Conservation (phyloP, 2,888 invertebrate genomes). For the Amblyteles armatorius region DNA sequence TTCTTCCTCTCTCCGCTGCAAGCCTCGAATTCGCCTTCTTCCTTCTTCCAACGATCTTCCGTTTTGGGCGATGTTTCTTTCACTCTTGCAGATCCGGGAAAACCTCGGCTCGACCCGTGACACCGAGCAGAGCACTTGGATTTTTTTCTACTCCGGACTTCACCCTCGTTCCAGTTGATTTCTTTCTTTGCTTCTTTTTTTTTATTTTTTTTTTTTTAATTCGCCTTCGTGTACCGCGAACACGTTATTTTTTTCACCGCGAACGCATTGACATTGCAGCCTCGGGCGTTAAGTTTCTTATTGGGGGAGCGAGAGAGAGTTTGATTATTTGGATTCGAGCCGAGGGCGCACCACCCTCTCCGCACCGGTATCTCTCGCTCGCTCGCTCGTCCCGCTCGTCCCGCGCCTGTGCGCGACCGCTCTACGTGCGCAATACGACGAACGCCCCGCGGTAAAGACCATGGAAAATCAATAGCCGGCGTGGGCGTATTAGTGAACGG, state of each 20-base stretch:
- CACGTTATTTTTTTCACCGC: not conserved
- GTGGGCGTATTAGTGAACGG: constrained; percentile 66
- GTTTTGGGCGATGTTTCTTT: not conserved
- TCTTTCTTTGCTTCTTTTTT: not conserved
- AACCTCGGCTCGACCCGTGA: too few species aligned
- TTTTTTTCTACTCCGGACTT: not conserved
- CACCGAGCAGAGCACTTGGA: too few species aligned
- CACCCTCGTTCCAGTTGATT: not conserved
- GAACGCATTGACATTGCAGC: constrained; percentile 46
- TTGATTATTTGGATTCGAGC: constrained; percentile 75
- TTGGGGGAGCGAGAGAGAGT: constrained; percentile 71
- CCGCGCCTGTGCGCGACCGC: constrained; percentile 74
- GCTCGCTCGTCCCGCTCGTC: constrained; percentile 50
- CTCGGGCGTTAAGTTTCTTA: constrained; percentile 65
- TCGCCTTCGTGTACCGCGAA: not conserved
- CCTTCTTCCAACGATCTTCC: not conserved
- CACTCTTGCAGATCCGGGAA: not conserved
- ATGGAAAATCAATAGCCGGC: constrained; percentile 81
- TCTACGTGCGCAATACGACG: constrained; percentile 79
- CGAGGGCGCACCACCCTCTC: constrained; percentile 75
- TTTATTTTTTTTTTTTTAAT: not conserved
- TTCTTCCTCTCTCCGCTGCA: too few species aligned
- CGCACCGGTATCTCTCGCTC: constrained; percentile 41
- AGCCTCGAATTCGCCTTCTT: not conserved
- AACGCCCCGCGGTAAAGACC: constrained; percentile 67